Evolutionary conservation across 1,140 invertebrate genomes (phyloP).

Genomic region (Sesamia nonagrioides): DNA sequence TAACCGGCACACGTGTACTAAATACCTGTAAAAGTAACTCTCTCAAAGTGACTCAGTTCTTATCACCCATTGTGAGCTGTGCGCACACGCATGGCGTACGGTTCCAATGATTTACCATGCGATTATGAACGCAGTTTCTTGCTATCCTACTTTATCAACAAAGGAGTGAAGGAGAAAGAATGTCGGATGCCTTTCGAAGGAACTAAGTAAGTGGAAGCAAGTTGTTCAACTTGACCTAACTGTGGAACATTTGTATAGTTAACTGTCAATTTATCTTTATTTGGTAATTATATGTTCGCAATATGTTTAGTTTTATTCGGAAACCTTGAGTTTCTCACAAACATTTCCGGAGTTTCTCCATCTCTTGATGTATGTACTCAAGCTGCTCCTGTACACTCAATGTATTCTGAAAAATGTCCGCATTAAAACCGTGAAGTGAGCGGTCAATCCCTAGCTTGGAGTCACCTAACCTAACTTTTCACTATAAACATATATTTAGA

Average conservation of each 20-base stretch:
- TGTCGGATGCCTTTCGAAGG: not conserved
- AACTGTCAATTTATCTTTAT: not conserved
- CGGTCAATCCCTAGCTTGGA: too few relatives aligned
- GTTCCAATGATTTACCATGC: slow-evolving; percentile 35
- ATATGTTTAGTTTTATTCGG: not conserved
- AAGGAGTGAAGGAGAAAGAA: slow-evolving; percentile 1
- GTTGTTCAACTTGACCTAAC: slow-evolving; percentile 25
- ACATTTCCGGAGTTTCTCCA: not conserved
- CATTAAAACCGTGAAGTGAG: too few relatives aligned
- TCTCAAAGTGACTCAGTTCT: slow-evolving; percentile 45
- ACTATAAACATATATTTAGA: too few relatives aligned
- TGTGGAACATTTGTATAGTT: slow-evolving; percentile 17
- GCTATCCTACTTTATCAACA: not conserved
- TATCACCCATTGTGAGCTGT: slow-evolving; percentile 39
- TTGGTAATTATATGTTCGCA: not conserved
- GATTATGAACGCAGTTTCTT: slow-evolving; percentile 15
- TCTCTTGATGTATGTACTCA: not conserved
- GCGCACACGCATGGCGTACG: not conserved
- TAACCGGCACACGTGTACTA: slow-evolving; percentile 20
- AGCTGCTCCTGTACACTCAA: too few relatives aligned
- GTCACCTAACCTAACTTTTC: not conserved
- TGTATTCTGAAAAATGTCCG: too few relatives aligned
- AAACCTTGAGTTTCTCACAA: not conserved
- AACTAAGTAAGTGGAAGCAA: slow-evolving; percentile 12
- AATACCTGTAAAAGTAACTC: slow-evolving; percentile 36